Evolutionary conservation across 2,113 vertebrate species (phyloP), one percentile per base, ranked within the genome.

Genomic region (Acanthochromis polyacanthus): DNA sequence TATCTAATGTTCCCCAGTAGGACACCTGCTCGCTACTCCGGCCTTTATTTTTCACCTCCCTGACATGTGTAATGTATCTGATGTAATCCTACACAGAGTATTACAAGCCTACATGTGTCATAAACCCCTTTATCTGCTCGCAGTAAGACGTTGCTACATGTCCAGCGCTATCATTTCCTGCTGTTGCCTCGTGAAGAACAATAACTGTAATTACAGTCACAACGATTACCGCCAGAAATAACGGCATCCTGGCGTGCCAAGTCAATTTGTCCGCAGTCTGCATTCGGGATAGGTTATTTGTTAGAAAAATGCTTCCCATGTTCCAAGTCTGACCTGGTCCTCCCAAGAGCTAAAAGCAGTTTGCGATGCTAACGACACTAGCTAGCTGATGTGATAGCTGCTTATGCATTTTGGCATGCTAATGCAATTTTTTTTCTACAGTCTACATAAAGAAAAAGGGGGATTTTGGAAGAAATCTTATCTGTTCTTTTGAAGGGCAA

Each of bases 1-100:
- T 5, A 6, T 55, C 32, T 66, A 40, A 61, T 46, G n/a, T 64
- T 53, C 38, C 23, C 6, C 45, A 48, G 1, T 10, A 3, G 12
- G 10, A 69, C 65, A 78, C 64, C 40, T 80, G 62, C 15, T 80
- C 50, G 9, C 10, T 8, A 10, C 53, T 60, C 53, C 23, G 20
- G 25, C 14, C 50, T 59, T 45, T 38, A 19, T 17, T 40, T 56
- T 53, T 63, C n/a, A 40, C 17, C 25, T 51, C 46, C n/a, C 19
- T 16, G 1, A 61, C 30, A 30, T 8, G 36, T 59, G 48, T 40
- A 25, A 19, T 0, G 30, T 2, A 14, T 57, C 45, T 30, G 38
- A n/a, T 20, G 25, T 56, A 3, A 48, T 25, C 20, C 7, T 15
- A 20, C 14, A 62, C 10, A 32, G 30, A 71, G 3, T 23, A 4